phyloP scores from a whole-genome alignment of 2,888 invertebrate genomes.

The Idaea dimidiata region DNA sequence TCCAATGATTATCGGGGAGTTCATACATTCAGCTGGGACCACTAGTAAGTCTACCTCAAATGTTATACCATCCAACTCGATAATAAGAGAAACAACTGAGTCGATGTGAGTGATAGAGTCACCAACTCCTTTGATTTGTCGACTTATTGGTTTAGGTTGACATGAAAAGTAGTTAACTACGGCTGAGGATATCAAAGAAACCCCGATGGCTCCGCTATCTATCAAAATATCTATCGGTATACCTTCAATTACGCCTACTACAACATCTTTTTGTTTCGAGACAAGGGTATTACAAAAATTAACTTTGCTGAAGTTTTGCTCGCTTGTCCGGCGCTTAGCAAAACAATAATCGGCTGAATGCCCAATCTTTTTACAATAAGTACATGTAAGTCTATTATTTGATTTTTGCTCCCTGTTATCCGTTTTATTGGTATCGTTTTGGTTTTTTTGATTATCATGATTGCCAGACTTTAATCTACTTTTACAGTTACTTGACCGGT shows the following conservation, averaged over 20 bases:
- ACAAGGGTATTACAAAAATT: constrained; percentile 18
- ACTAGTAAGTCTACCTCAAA: constrained; percentile 29
- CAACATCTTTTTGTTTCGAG: too few relatives aligned
- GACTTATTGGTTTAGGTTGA: neutral
- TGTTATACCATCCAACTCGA: constrained; percentile 24
- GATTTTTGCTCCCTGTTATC: neutral
- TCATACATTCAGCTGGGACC: constrained; percentile 22
- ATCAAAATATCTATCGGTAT: constrained; percentile 30
- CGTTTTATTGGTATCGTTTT: neutral
- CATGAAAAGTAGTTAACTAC: neutral
- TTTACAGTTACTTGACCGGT: neutral
- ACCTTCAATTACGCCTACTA: neutral
- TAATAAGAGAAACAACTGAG: constrained; percentile 12
- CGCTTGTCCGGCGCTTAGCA: constrained; percentile 14
- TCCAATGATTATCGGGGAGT: constrained; percentile 26
- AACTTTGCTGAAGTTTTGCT: constrained; percentile 13
- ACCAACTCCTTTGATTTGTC: neutral
- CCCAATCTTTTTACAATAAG: constrained; percentile 30
- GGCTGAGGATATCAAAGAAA: constrained; percentile 22
- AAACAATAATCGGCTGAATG: constrained; percentile 29
- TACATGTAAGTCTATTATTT: constrained; percentile 5
- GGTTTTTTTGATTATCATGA: too few relatives aligned
- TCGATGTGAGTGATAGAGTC: too few relatives aligned
- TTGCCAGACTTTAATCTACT: neutral
- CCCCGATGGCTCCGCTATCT: constrained; percentile 23